Evolutionary conservation across 2,888 invertebrate species (phyloP).

Genomic region (Zele albiditarsus): DNA sequence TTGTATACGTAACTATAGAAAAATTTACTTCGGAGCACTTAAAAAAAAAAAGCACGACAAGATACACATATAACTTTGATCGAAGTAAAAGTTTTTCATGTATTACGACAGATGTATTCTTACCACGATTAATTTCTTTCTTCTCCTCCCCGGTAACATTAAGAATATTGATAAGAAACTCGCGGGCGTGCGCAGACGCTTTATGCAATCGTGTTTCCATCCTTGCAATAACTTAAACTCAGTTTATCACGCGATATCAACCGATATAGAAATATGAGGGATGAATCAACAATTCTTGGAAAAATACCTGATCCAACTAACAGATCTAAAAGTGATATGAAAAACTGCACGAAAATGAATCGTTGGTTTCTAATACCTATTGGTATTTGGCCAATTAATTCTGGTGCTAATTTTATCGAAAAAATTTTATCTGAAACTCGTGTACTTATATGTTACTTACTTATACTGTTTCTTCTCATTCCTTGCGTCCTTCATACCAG

Average conservation of each 20-base stretch:
- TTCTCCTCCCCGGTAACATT: too few species aligned
- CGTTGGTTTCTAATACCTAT: conserved; percentile 52
- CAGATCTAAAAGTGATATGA: conserved; percentile 36
- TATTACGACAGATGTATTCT: neutral
- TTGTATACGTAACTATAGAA: neutral
- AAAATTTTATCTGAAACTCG: conserved; percentile 38
- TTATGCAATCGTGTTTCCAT: neutral
- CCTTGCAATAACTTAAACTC: neutral
- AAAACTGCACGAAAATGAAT: conserved; percentile 48
- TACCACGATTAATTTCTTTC: neutral
- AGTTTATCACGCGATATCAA: neutral
- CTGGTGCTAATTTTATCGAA: conserved; percentile 6
- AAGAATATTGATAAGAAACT: too few species aligned
- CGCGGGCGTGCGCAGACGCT: too few species aligned
- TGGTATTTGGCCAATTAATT: conserved; percentile 52
- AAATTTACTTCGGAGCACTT: neutral
- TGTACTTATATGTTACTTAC: conserved; percentile 47
- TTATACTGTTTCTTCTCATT: conserved; percentile 55
- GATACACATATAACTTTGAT: neutral
- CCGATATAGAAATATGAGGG: conserved; percentile 13
- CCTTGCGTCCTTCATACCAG: conserved; percentile 52
- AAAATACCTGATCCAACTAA: conserved; percentile 25
- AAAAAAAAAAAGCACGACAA: neutral
- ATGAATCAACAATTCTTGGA: conserved; percentile 20
- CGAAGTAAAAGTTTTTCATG: neutral